Base-by-base conservation (phyloP, 2,888 invertebrate species). In the Eristalinus aeneus region DNA sequence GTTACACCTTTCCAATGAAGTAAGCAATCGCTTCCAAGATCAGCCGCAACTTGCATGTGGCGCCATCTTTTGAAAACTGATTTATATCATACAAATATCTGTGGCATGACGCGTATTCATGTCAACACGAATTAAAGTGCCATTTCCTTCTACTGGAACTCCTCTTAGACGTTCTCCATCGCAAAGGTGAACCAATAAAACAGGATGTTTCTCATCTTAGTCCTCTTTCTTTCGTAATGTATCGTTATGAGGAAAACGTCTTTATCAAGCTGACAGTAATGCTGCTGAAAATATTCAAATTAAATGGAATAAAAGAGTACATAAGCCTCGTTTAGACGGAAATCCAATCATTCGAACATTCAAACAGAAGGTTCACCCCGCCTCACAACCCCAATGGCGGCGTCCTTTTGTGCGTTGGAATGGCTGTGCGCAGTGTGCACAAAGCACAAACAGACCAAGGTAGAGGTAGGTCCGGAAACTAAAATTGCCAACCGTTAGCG, bases 401-500 rank as follows among this genome's bases (percentile, higher is more conserved):
- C 16, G 46, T 46, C 46, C 46, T 46, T 46, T 46, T 46, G 46
- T 46, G 16, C 16, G 16, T 5, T 12, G 12, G 3, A n/a, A 6
- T 4, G 4, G 4, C 39, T 10, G 39, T 5, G n/a, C 39, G 46
- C 46, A 46, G 46, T n/a, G 46, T 6, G 46, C n/a, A 46, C 46
- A 46, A 31, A 39, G 36, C 58, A 11, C 61, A 85, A 77, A 77
- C 68, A 36, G 12, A 64, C 12, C 23, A 20, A 36, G 36, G 39
- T 82, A 67, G 81, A 82, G 86, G 82, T 78, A 86, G 86, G 86
- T 86, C 86, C 82, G 82, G 86, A 86, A 86, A 61, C 54, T 74
- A 20, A 36, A 71, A 76, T 56, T 16, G 11, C 34, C 53, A 74
- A 32, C 78, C 61, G 56, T 34, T 16, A 27, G 53, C 72, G 69